Conservation (phyloP, 1,140 invertebrate genomes). For the Thalassaphorura encarpata region DNA sequence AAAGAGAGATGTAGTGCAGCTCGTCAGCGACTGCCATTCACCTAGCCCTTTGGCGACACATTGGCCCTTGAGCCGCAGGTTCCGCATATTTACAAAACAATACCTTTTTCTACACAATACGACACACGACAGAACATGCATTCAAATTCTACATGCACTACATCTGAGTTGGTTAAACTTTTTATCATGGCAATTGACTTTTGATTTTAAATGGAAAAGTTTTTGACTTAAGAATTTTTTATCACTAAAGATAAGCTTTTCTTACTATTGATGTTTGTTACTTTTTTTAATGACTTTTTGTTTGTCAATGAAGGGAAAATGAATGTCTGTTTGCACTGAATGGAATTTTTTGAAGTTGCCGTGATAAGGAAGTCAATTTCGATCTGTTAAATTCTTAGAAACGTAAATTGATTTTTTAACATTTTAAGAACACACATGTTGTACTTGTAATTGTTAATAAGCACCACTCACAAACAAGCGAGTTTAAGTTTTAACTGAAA, state of each 20-base stretch:
- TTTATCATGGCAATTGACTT: not conserved
- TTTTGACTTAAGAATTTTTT: not conserved
- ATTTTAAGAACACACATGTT: too few relatives aligned
- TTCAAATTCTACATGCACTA: constrained; percentile 23
- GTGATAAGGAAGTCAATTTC: too few relatives aligned
- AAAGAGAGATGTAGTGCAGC: constrained; percentile 32
- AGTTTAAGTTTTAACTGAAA: too few relatives aligned
- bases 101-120: constrained; percentile 22
- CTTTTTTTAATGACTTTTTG: too few relatives aligned
- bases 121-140: constrained; percentile 21
- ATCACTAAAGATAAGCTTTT: not conserved
- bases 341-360: too few relatives aligned
- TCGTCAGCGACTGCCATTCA: constrained; percentile 33
- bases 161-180: not conserved
- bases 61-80: constrained; percentile 32
- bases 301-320: too few relatives aligned
- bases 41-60: constrained; percentile 31
- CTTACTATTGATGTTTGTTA: not conserved
- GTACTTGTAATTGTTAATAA: too few relatives aligned
- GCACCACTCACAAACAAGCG: too few relatives aligned
- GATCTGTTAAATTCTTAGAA: too few relatives aligned
- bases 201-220: not conserved
- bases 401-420: too few relatives aligned
- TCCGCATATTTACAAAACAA: constrained; percentile 32
- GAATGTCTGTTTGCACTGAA: too few relatives aligned